Conservation (phyloP, 2,888 invertebrate genomes). For the Oxycera nigricornis region DNA sequence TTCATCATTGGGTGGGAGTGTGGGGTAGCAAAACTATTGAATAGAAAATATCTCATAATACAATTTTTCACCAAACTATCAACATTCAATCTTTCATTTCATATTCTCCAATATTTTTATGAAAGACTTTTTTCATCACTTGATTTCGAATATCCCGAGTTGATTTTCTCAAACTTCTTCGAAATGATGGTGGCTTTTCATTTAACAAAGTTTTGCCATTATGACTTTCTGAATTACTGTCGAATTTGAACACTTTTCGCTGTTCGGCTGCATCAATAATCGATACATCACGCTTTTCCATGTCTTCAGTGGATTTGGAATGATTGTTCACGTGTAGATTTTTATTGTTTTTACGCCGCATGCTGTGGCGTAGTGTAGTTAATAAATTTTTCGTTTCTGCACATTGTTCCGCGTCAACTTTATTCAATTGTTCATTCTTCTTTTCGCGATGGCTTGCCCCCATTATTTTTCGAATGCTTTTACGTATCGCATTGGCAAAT, state of each 20-base stretch:
- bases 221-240: neutral
- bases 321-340: neutral
- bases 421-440: slow-evolving; percentile 38
- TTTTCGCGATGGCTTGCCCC: slow-evolving; percentile 50
- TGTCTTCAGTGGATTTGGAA: neutral
- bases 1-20: too few species aligned
- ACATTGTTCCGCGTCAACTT: neutral
- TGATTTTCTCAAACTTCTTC: slow-evolving; percentile 57
- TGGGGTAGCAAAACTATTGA: too few species aligned
- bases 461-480: slow-evolving; percentile 58
- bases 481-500: slow-evolving; percentile 53
- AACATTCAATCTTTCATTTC: slow-evolving; percentile 54
- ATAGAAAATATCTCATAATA: too few species aligned
- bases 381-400: slow-evolving; percentile 40
- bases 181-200: slow-evolving; percentile 49
- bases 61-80: slow-evolving; percentile 40
- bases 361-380: slow-evolving; percentile 56
- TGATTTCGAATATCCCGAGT: slow-evolving; percentile 59
- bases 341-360: slow-evolving; percentile 54
- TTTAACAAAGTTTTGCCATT: slow-evolving; percentile 53
- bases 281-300: slow-evolving; percentile 52
- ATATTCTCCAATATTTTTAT: slow-evolving; percentile 59
- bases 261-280: slow-evolving; percentile 58
- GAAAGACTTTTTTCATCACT: slow-evolving; percentile 57
- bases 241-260: slow-evolving; percentile 46